phyloP scores from a whole-genome alignment of 2,113 vertebrate genomes.

The Strix aluco region DNA sequence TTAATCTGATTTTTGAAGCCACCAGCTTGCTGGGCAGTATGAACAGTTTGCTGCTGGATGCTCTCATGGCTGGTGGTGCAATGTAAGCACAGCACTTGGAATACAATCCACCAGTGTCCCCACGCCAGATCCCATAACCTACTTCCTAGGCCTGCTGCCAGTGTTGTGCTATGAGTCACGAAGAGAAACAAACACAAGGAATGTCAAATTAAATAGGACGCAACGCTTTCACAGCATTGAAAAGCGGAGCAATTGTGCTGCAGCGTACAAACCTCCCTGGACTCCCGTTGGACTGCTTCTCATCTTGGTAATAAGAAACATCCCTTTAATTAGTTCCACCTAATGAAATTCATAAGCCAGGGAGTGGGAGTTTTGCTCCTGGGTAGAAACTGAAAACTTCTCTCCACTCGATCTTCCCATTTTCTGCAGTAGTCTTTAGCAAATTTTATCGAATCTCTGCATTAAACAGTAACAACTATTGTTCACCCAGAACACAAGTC shows the following conservation, averaged over 20 bases:
- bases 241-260: not conserved
- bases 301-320: slow-evolving; percentile 37
- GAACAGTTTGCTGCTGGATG: slow-evolving; percentile 38
- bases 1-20: slow-evolving; percentile 25
- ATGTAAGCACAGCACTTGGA: slow-evolving; percentile 44
- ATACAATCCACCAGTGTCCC: slow-evolving; percentile 26
- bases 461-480: slow-evolving; percentile 64
- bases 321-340: slow-evolving; percentile 65
- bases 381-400: slow-evolving; percentile 44
- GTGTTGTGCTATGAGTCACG: slow-evolving; percentile 56
- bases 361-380: slow-evolving; percentile 60
- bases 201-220: slow-evolving; percentile 41
- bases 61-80: slow-evolving; percentile 33
- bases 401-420: slow-evolving; percentile 34
- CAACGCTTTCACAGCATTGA: not conserved
- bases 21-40: slow-evolving; percentile 13
- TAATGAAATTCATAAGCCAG: slow-evolving; percentile 63
- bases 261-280: not conserved
- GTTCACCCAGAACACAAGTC: slow-evolving; percentile 63
- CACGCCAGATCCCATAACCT: slow-evolving; percentile 43
- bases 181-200: slow-evolving; percentile 51
- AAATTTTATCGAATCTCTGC: slow-evolving; percentile 61
- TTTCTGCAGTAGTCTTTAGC: slow-evolving; percentile 49
- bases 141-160: slow-evolving; percentile 53
- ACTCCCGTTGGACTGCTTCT: slow-evolving; percentile 30